Evolutionary conservation across 2,113 vertebrate genomes (phyloP).

Genomic region (Cynopterus brachyotis): DNA sequence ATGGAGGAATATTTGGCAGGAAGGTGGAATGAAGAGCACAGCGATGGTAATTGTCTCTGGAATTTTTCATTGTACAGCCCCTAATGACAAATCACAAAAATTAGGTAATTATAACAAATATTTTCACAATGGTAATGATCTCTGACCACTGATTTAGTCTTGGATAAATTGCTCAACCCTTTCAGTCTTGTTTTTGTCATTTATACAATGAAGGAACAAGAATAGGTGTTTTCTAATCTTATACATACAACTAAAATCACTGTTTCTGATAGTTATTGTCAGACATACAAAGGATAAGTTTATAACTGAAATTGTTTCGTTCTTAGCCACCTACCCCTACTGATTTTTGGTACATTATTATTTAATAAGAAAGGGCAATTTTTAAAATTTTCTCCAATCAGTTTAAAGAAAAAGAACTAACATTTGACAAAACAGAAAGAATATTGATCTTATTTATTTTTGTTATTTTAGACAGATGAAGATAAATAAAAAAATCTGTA

Average conservation of each 20-base stretch:
- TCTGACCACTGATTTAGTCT: not conserved
- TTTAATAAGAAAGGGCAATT: not conserved
- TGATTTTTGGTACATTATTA: not conserved
- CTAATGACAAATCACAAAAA: not conserved
- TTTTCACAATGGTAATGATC: not conserved
- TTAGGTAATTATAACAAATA: not conserved
- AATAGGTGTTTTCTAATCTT: not conserved
- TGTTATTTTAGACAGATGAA: not conserved
- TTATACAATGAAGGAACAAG: not conserved
- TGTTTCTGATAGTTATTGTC: not conserved
- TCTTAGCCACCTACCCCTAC: not conserved
- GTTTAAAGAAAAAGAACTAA: conserved; percentile 8
- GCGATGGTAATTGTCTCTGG: not conserved
- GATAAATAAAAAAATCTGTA: not conserved
- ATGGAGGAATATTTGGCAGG: not conserved
- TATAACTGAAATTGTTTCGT: not conserved
- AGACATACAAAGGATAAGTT: not conserved
- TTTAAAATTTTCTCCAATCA: not conserved
- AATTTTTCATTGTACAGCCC: not conserved
- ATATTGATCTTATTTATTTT: conserved; percentile 28
- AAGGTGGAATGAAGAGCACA: not conserved
- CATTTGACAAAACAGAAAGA: conserved; percentile 29
- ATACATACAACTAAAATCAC: not conserved
- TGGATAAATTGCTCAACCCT: not conserved
- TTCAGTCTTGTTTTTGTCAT: not conserved